These are phyloP conservation scores for Festucalex cinctus DNA, from an alignment of 2,113 vertebrate genomes.

Conservation along the genomic window DNA sequence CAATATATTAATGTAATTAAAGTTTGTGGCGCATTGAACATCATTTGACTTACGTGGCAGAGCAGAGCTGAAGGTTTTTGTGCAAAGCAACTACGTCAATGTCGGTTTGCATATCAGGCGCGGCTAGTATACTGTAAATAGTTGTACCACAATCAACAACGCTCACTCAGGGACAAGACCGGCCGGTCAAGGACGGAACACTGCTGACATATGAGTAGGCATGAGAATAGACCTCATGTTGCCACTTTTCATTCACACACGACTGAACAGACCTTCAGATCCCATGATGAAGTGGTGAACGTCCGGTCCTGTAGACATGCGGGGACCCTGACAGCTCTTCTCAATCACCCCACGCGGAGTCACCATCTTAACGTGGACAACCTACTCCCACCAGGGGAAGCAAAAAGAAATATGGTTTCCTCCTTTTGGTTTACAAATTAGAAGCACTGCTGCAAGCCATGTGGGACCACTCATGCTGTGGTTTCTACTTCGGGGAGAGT, in stretches of 20 bases:
- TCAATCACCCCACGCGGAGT: constrained; percentile 93
- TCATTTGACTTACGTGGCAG: constrained; percentile 48
- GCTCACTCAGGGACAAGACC: constrained; percentile 40
- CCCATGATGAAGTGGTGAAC: constrained; percentile 99
- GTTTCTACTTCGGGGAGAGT: not conserved
- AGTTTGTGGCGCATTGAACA: constrained; percentile 36
- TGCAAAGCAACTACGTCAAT: constrained; percentile 1
- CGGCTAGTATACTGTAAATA: not conserved
- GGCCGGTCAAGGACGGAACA: constrained; percentile 59
- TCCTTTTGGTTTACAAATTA: not conserved
- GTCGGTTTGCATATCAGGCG: not conserved
- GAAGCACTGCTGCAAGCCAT: not conserved
- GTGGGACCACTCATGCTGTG: not conserved
- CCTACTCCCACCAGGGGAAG: constrained; percentile 68
- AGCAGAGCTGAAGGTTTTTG: constrained; percentile 24
- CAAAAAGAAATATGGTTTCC: not conserved
- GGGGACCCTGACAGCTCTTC: constrained; percentile 94
- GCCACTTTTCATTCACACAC: constrained; percentile 24
- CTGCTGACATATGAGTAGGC: constrained; percentile 40
- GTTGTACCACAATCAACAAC: constrained; percentile 21
- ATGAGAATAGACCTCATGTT: constrained; percentile 54
- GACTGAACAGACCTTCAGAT: constrained; percentile 85
- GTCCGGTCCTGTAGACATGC: constrained; percentile 95
- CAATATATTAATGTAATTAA: not conserved
- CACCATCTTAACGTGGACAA: constrained; percentile 96